These are phyloP conservation scores for Hirundo rustica DNA, from an alignment of 2,797 vertebrate species.

Conservation along the genomic window DNA sequence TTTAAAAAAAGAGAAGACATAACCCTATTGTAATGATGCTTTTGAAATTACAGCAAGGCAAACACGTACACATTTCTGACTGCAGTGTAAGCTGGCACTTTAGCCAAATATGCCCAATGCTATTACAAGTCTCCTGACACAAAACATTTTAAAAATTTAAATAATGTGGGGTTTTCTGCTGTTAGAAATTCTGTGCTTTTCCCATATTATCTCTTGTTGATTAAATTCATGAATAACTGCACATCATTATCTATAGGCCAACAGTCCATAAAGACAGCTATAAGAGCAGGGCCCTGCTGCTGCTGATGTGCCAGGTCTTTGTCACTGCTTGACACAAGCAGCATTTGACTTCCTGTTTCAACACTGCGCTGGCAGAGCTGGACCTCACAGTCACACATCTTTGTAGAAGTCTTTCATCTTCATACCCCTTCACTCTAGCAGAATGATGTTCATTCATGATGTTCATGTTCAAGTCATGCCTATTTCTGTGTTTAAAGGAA, in stretches of 20 bases:
- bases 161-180: not conserved
- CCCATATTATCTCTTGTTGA: not conserved
- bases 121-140: not conserved
- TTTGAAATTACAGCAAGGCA: not conserved
- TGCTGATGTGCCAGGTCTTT: not conserved
- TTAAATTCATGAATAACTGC: not conserved
- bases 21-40: not conserved
- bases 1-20: not conserved
- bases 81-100: not conserved
- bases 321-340: not conserved
- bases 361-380: not conserved
- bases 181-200: not conserved
- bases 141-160: not conserved
- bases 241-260: not conserved
- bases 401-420: not conserved
- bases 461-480: not conserved
- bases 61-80: not conserved
- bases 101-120: not conserved
- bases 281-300: not conserved
- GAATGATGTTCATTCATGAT: not conserved
- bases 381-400: not conserved
- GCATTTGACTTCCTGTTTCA: not conserved
- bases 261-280: not conserved
- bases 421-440: not conserved
- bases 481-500: slow-evolving; percentile 72